Base-by-base conservation (phyloP, 2,797 vertebrate genomes). In the Rhinogobio ventralis region DNA sequence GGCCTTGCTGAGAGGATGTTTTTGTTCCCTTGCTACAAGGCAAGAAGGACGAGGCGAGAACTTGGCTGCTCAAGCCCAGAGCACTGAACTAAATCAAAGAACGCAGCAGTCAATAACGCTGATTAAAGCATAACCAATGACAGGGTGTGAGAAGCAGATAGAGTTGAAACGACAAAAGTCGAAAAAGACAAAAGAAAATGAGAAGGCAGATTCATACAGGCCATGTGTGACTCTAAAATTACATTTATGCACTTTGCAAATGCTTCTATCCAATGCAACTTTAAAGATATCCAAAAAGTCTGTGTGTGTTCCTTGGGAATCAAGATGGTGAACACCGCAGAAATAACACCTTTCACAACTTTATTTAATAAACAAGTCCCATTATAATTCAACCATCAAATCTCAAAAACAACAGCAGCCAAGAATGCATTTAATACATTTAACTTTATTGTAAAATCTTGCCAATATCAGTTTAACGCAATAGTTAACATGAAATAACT, bases 161-260 rank as follows among this genome's bases (percentile, higher is more conserved):
- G 66, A 81, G 45, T 67, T 72, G 23, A 82, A 79, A 57, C 10
- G 53, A 79, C 39, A 42, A 42, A 5, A 79, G 45, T 7, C 2
- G 11, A 46, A 25, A 66, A 49, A 55, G 68, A 86, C 46, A 45
- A 85, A 87, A 20, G 8, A 67, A 39, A 75, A 72, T 14, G 36
- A 87, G 55, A 68, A 83, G 73, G 71, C 19, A 76, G 33, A 82
- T 87, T 91, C 91, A 90, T 89, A 89, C 23, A 6, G 49, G 28
- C 45, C 23, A 68, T 8, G 14, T 55, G 79, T 53, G 30, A 53
- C 46, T 46, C 60, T 66, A 20, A 79, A 79, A 80, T 53, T 7
- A 53, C 28, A 10, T 36, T 9, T 25, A 36, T 68, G 64, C 46
- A 25, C 28, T 51, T 36, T 45, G 13, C 28, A 39, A 14, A 39